Conservation (phyloP, 2,888 invertebrate species). For the Lithophane socia region DNA sequence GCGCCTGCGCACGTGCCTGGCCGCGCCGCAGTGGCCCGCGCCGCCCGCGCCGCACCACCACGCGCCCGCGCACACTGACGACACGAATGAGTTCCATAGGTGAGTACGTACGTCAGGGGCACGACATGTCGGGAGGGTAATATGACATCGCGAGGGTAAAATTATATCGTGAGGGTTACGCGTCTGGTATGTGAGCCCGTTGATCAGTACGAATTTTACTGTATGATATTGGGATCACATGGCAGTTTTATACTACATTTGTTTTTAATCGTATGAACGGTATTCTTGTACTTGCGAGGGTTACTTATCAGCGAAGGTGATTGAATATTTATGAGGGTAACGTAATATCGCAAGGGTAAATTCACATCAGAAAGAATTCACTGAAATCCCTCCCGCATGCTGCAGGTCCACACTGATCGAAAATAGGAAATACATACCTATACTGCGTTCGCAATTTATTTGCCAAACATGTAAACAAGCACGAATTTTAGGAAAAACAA, state of each 20-base stretch:
- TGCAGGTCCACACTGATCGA: too few relatives aligned
- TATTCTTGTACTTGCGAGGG: not conserved
- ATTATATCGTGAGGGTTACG: not conserved
- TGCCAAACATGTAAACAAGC: too few relatives aligned
- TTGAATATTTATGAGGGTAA: not conserved
- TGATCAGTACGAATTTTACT: not conserved
- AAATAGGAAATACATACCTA: too few relatives aligned
- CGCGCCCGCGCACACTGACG: slow-evolving; percentile 98
- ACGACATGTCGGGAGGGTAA: not conserved
- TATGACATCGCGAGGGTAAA: not conserved
- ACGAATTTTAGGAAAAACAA: too few relatives aligned
- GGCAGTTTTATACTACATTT: not conserved
- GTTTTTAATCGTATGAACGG: not conserved
- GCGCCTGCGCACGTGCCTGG: slow-evolving; percentile 95
- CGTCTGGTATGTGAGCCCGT: not conserved
- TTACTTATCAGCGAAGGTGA: not conserved
- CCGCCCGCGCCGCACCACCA: slow-evolving; percentile 97
- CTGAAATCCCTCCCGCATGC: too few relatives aligned
- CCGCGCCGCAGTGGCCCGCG: slow-evolving; percentile 98
- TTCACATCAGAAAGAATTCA: too few relatives aligned
- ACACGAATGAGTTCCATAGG: slow-evolving; percentile 98
- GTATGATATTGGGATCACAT: not conserved
- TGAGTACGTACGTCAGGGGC: slow-evolving; percentile 17
- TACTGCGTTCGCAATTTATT: too few relatives aligned
- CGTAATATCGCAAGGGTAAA: too few relatives aligned